Evolutionary conservation across 2,797 vertebrate genomes (phyloP), one percentile per base, ranked within the genome.

Genomic region (Phyllotis vaccarum): DNA sequence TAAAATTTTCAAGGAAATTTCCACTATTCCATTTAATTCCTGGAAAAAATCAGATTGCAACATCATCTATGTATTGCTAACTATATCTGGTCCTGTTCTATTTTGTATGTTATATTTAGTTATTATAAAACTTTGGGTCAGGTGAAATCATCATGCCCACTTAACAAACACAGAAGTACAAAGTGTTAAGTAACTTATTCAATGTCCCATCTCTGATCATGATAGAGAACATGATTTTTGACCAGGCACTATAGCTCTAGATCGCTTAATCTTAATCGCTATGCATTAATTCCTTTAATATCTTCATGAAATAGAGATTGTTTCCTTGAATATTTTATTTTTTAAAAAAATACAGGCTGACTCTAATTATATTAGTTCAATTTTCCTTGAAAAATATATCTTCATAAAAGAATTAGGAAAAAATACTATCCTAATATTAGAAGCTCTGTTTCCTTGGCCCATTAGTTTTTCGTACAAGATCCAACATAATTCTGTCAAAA

Each of bases 41-140:
- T 80, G 37, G 31, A 90, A 80, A 80, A 90, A 86, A 49, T 66
- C 74, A 88, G 27, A 46, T 10, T 56, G 14, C n/a, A 79, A 68
- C 6, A 54, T 46, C 54, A 89, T 56, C 56, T 49, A 49, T 72
- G n/a, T 64, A 79, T 56, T 56, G 78, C n/a, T 78, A 83, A 83
- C 17, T 62, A 34, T 31, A 40, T 72, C 46, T 72, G 82, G 40
- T 29, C 46, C 17, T 78, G 22, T 56, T 78, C 13, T 70, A 27
- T 83, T 91, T 91, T 88, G 85, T n/a, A 79, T 24, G 10, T 70
- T 56, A 91, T 10, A 64, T 56, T 79, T 91, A 88, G 54, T 91
- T n/a, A 29, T 62, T 37, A 79, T 31, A 89, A 19, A 8, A 78
- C 54, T 40, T 54, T 60, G 52, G 21, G 3, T 0, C 75, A 88